Evolutionary conservation across 2,113 vertebrate genomes (phyloP).

Genomic region (Tringa solitaria): DNA sequence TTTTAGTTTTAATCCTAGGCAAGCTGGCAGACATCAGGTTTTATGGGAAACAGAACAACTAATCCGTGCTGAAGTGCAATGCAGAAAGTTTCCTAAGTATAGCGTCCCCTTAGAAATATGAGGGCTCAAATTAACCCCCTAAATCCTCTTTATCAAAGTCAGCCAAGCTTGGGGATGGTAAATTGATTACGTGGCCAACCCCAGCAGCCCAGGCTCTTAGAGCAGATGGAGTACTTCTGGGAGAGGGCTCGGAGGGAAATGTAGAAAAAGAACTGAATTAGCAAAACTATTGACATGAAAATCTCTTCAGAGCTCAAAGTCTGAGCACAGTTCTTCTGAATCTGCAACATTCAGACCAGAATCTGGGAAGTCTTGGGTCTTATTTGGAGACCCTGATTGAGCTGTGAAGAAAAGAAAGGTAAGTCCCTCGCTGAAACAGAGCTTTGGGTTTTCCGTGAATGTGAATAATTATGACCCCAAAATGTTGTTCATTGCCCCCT

Average conservation of each 20-base stretch:
- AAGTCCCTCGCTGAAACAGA: not conserved
- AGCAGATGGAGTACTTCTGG: conserved; percentile 20
- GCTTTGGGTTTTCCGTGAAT: not conserved
- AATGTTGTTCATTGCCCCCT: not conserved
- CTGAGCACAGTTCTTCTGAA: not conserved
- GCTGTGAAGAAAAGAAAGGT: not conserved
- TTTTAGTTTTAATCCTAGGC: conserved; percentile 64
- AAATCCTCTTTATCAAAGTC: conserved; percentile 63
- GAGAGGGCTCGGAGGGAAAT: not conserved
- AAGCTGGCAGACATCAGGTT: conserved; percentile 63
- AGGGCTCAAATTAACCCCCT: conserved; percentile 61
- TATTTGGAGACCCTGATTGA: not conserved
- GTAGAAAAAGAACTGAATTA: not conserved
- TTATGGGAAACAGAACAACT: conserved; percentile 69
- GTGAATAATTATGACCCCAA: rapidly evolving
- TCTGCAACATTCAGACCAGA: not conserved
- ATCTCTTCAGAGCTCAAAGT: not conserved
- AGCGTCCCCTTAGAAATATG: conserved; percentile 40
- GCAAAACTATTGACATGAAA: not conserved
- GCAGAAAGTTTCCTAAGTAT: conserved; percentile 57
- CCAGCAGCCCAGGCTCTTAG: not conserved
- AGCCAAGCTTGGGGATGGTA: conserved; percentile 38
- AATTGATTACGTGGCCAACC: conserved; percentile 26
- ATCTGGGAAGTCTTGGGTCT: not conserved
- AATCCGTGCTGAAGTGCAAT: conserved; percentile 45